These are phyloP conservation scores for Coleophora deauratella DNA, from an alignment of 2,888 invertebrate species.

Conservation along the genomic window DNA sequence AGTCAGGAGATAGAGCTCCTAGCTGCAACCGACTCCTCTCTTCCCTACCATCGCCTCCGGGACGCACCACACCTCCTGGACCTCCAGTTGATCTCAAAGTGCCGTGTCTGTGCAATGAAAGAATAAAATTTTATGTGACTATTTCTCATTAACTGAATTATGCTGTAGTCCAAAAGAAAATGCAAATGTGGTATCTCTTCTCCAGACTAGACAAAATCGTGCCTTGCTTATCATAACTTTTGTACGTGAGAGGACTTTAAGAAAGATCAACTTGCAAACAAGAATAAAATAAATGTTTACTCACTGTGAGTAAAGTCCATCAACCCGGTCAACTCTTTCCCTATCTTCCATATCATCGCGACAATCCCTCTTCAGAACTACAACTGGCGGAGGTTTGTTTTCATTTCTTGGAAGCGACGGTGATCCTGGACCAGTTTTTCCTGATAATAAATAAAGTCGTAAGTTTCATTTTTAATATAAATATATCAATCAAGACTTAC, in stretches of 20 bases:
- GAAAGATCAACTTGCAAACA: too few species aligned
- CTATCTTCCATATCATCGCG: constrained; percentile 84
- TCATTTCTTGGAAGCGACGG: constrained; percentile 78
- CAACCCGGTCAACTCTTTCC: constrained; percentile 56
- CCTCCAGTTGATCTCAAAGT: constrained; percentile 53
- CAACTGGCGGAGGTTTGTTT: constrained; percentile 93
- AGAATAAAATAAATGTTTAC: constrained; percentile 15
- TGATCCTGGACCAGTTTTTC: constrained; percentile 70
- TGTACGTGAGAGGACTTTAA: too few species aligned
- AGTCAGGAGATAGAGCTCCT: constrained; percentile 79
- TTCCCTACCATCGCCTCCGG: constrained; percentile 84
- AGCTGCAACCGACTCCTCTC: constrained; percentile 85
- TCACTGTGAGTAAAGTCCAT: constrained; percentile 65
- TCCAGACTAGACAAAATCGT: too few species aligned
- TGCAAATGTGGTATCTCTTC: background rate
- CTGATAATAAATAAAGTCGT: constrained; percentile 23
- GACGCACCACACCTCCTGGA: constrained; percentile 73
- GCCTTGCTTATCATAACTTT: too few species aligned
- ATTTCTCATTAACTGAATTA: background rate
- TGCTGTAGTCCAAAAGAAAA: background rate
- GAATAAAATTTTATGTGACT: background rate
- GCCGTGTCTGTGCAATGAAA: constrained; percentile 46
- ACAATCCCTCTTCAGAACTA: constrained; percentile 91
- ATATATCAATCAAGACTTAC: background rate
- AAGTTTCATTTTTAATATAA: background rate